Evolutionary conservation across 23 tunicate genomes (phyloP), one percentile per base, ranked within the genome.

Genomic region (Styela clava): DNA sequence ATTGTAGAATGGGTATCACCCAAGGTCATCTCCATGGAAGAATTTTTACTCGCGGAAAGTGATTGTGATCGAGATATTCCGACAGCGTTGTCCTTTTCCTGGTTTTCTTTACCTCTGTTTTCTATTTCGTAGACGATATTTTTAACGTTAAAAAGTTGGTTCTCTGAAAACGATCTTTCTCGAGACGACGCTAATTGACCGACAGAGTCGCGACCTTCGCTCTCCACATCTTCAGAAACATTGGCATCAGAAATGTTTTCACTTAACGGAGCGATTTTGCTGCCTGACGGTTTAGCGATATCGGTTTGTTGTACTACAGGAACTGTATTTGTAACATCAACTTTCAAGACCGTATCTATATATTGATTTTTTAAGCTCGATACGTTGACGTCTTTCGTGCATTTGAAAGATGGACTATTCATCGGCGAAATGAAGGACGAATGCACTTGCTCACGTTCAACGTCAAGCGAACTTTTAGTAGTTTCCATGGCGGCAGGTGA

Each of bases 11-110:
- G 71, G 16, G 30, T 67, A 16, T 67, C 71, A 27, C 31, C 31
- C 16, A 67, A 29, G 16, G 30, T 27, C 19, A 29, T 27, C 16
- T n/a, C 30, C 16, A 67, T 67, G 24, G 71, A 29, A 0, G 30
- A 25, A 27, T 67, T 67, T 25, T 29, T 27, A 29, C 71, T 27
- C 16, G 71, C 16, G 19, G 71, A 16, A n/a, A 67, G 24, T 12
- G 71, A 67, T 29, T 67, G 71, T 29, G 71, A 67, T 67, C 71
- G 19, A 18, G 71, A 27, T 25, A 67, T 18, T 67, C 71, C 71
- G 22, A 1, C 71, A 0, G 64, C n/a, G 19, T 67, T 27, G 24
- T 19, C 24, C 19, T 22, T 29, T 25, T 67, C 71, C 16, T 25
- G 31, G 22, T 67, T 67, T 67, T 67, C 71, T 67, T 67, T 29